A percentile compares a stretch with the other conserved stretches of the same genome.
Conservation (phyloP, 2,888 invertebrate species). For the Halocaridina rubra region DNA sequence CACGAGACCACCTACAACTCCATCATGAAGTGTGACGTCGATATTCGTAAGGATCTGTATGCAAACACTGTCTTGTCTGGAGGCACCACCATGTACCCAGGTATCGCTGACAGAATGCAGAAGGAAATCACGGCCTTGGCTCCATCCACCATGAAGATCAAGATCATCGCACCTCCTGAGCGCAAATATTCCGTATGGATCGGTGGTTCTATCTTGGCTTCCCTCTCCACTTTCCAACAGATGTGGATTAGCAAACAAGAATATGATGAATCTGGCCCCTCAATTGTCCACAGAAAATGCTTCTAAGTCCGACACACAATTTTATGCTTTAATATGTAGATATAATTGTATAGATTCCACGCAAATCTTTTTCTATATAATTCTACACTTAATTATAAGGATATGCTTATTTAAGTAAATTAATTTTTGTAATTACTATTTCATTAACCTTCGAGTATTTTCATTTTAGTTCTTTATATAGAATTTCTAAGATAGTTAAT, state of each 20-base stretch:
- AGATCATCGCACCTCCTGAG: not conserved
- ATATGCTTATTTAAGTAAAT: not conserved
- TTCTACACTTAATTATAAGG: not conserved
- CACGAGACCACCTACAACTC: not conserved
- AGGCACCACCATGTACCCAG: not conserved
- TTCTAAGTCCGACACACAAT: not conserved
- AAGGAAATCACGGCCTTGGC: not conserved
- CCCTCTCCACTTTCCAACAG: not conserved
- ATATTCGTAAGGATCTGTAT: not conserved
- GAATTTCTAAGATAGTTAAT: no score
- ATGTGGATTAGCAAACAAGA: not conserved
- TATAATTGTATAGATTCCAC: not conserved
- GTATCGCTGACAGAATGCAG: not conserved
- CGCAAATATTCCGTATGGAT: not conserved
- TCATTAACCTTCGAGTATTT: not conserved
- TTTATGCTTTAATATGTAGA: not conserved
- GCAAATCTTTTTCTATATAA: not conserved
- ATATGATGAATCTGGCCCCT: not conserved
- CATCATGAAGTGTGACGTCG: not conserved
- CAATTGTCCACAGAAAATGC: not conserved
- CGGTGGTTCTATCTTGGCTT: not conserved
- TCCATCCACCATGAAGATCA: not conserved
- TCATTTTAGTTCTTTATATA: no score
- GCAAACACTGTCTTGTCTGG: not conserved
- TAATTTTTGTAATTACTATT: not conserved